Evolutionary conservation across 37 sponge, comb jelly and placozoan genomes (phyloP), one percentile per base, ranked within the genome.

Genomic region (Oopsacas minuta): DNA sequence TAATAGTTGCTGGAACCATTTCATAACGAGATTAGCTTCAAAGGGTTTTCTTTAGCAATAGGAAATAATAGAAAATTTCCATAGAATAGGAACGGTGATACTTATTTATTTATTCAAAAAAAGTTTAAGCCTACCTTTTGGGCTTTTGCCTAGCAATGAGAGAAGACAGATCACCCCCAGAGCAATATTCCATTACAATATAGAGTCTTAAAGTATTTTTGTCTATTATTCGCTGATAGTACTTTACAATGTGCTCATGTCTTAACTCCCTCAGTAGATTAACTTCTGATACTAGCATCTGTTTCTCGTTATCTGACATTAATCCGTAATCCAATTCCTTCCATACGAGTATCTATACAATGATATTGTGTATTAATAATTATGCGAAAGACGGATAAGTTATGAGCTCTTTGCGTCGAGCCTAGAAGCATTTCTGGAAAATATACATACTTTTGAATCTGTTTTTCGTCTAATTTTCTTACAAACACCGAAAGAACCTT

Each of bases 171-270:
- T 91, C 92, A 20, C 94, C 94, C 83, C 94, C 94, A 42, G 88
- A 84, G 52, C 94, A 94, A 53, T 87, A 90, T 86, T 94, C 94
- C 92, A 91, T 94, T 22, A 94, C 84, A 36, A 94, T 88, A 83
- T 90, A 94, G n/a, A 94, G 88, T 0, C 82, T 91, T 51, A 85
- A 53, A 15, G 84, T 85, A 34, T 23, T 36, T 10, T 82, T 52
- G 83, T 88, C 91, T 32, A 91, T 90, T 46, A 94, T 87, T 0
- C 94, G 84, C 81, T 94, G 92, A 61, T 94, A 86, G 53, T 94
- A 94, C 39, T 89, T 88, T 0, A 94, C 94, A 38, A 94, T 94
- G 88, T 91, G 85, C 0, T 86, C 87, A 53, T 94, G 94, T 22
- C 86, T 42, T 38, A 94, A 82, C 36, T 94, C 94, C 28, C 94